Percentiles rank a stretch among this genome's conserved stretches.
Conservation (phyloP, 2,113 vertebrate species). For the Boleophthalmus pectinirostris region DNA sequence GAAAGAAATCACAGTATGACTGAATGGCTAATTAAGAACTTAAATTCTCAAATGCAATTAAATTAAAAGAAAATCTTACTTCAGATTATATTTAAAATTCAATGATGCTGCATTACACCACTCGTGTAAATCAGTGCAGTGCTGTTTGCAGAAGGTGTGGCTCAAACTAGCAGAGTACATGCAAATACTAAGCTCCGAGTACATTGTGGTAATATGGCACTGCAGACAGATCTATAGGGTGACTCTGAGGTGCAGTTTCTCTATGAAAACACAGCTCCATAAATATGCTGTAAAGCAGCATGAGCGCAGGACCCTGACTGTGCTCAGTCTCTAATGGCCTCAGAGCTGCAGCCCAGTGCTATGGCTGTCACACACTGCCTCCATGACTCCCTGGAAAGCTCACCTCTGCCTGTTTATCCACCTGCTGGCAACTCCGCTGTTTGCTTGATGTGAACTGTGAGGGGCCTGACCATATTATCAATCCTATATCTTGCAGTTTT, state of each 20-base stretch:
- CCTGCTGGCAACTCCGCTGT: conserved; percentile 31
- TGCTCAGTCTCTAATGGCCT: conserved; percentile 11
- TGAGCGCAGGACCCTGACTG: background rate
- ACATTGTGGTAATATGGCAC: background rate
- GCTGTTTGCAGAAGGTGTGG: background rate
- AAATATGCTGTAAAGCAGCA: conserved; percentile 6
- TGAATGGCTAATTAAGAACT: too few relatives aligned
- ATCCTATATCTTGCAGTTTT: background rate
- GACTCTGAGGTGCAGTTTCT: background rate
- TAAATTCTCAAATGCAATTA: too few relatives aligned
- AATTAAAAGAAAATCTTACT: too few relatives aligned
- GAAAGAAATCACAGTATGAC: too few relatives aligned
- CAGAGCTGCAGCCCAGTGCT: conserved; percentile 39
- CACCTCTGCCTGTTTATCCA: conserved; percentile 28
- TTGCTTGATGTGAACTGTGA: conserved; percentile 25
- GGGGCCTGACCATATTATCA: conserved; percentile 7
- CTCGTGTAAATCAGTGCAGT: background rate
- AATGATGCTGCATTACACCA: background rate
- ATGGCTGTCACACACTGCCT: conserved; percentile 38
- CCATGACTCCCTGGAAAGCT: conserved; percentile 14
- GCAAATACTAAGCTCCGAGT: background rate
- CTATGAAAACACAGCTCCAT: conserved; percentile 1
- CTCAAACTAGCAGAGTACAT: background rate
- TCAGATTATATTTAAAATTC: background rate
- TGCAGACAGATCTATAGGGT: background rate